Percentiles rank a stretch among this genome's conserved stretches.
These are phyloP conservation scores for Scelioninae gen. 1 DNA, from an alignment of 2,888 invertebrate genomes.

Conservation along the genomic window DNA sequence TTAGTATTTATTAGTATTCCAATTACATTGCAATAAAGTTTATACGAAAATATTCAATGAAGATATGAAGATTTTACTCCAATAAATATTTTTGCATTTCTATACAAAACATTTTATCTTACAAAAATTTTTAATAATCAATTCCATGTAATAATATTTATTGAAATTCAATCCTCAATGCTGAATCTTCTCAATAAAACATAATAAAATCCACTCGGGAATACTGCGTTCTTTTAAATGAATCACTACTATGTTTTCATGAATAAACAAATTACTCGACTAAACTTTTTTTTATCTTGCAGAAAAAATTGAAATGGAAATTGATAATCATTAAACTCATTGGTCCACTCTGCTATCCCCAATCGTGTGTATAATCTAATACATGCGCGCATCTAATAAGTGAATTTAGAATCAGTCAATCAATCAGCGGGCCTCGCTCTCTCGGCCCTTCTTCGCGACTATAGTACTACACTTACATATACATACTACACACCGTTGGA, in stretches of 20 bases:
- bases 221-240: constrained; percentile 23
- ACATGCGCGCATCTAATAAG: constrained; percentile 35
- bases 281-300: constrained; percentile 20
- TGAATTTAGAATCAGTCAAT: constrained; percentile 60
- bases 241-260: constrained; percentile 23
- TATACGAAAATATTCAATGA: too few relatives aligned
- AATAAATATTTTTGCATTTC: too few relatives aligned
- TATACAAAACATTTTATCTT: too few relatives aligned
- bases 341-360: constrained; percentile 19
- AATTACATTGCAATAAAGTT: too few relatives aligned
- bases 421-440: constrained; percentile 51
- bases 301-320: neutral
- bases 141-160: too few relatives aligned
- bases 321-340: neutral
- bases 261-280: constrained; percentile 41
- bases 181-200: constrained; percentile 6
- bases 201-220: constrained; percentile 1
- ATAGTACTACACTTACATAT: constrained; percentile 38
- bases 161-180: neutral
- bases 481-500: constrained; percentile 52
- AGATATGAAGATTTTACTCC: too few relatives aligned
- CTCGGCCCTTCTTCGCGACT: neutral
- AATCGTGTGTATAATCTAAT: constrained; percentile 22
- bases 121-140: too few relatives aligned
- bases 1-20: too few relatives aligned